Percentiles rank a stretch among this genome's conserved stretches.
Evolutionary conservation across 2,113 vertebrate genomes (phyloP).

Genomic region (Lipophrys pholis): DNA sequence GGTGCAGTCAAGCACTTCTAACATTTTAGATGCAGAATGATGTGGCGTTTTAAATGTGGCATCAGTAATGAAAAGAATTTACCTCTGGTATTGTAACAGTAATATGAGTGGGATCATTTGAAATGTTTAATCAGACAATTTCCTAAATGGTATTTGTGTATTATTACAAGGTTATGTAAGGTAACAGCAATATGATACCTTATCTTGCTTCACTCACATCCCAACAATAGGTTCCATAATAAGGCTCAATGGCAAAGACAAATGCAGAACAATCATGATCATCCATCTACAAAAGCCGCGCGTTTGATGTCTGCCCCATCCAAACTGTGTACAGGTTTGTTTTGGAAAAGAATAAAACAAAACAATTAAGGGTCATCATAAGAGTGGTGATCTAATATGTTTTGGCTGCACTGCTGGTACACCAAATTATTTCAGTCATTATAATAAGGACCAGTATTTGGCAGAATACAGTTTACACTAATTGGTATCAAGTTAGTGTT

Average conservation of each 20-base stretch:
- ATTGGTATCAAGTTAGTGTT: slow-evolving; percentile 74
- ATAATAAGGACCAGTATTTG: slow-evolving; percentile 63
- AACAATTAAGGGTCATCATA: slow-evolving; percentile 55
- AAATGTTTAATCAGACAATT: slow-evolving; percentile 22
- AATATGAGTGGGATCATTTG: neutral
- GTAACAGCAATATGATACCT: slow-evolving; percentile 17
- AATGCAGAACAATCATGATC: slow-evolving; percentile 29
- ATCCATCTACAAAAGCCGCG: neutral
- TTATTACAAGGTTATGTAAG: neutral
- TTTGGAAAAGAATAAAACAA: slow-evolving; percentile 19
- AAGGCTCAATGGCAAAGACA: neutral
- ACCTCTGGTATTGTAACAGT: slow-evolving; percentile 4
- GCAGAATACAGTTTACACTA: slow-evolving; percentile 71
- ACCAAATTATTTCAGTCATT: slow-evolving; percentile 66
- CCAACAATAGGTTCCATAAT: neutral
- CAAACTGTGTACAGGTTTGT: slow-evolving; percentile 25
- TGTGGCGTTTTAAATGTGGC: too few species aligned
- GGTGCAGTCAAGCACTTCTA: too few species aligned
- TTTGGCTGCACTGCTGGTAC: slow-evolving; percentile 54
- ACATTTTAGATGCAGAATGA: too few species aligned
- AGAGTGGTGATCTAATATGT: slow-evolving; percentile 56
- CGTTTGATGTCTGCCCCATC: slow-evolving; percentile 21
- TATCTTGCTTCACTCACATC: neutral
- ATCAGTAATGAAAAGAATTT: too few species aligned
- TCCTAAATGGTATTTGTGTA: neutral